Percentiles rank a stretch among this genome's conserved stretches.
Conservation (phyloP, 2,797 vertebrate genomes). For the Leptoclinus maculatus region DNA sequence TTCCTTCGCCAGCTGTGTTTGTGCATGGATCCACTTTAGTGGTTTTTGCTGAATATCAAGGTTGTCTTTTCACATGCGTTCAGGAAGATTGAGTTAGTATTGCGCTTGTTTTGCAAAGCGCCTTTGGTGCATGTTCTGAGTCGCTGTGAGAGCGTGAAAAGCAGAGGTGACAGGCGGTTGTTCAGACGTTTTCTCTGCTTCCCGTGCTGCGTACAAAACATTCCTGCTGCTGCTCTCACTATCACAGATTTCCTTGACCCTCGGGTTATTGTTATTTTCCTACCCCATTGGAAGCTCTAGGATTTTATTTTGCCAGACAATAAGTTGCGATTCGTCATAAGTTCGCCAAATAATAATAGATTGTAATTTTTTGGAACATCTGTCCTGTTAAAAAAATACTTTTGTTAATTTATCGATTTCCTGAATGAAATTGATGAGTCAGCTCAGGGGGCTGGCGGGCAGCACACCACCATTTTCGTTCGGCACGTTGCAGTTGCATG, state of each 20-base stretch:
- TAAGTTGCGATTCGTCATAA: neutral
- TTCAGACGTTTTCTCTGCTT: conserved; percentile 21
- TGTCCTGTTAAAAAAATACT: neutral
- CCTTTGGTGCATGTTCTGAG: neutral
- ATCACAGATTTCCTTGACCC: neutral
- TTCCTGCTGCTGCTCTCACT: neutral
- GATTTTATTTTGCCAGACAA: neutral
- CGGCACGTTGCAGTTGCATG: conserved; percentile 21
- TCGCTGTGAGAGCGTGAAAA: conserved; percentile 7
- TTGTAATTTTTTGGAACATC: too few relatives aligned
- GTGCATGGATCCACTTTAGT: neutral
- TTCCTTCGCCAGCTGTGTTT: neutral
- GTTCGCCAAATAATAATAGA: neutral
- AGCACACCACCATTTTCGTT: conserved; percentile 14
- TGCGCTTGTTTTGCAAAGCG: conserved; percentile 17
- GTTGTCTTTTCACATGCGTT: conserved; percentile 8
- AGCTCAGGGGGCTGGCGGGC: neutral
- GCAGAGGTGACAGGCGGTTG: neutral
- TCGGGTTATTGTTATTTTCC: neutral
- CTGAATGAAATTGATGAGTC: conserved; percentile 18
- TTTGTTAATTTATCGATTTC: conserved; percentile 17
- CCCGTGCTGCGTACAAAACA: conserved; percentile 19
- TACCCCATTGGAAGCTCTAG: neutral
- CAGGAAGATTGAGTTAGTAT: neutral
- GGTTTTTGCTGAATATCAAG: neutral